Percentiles rank a stretch among this genome's conserved stretches.
Evolutionary conservation across 2,113 vertebrate species (phyloP).

Genomic region (Pelobates fuscus): DNA sequence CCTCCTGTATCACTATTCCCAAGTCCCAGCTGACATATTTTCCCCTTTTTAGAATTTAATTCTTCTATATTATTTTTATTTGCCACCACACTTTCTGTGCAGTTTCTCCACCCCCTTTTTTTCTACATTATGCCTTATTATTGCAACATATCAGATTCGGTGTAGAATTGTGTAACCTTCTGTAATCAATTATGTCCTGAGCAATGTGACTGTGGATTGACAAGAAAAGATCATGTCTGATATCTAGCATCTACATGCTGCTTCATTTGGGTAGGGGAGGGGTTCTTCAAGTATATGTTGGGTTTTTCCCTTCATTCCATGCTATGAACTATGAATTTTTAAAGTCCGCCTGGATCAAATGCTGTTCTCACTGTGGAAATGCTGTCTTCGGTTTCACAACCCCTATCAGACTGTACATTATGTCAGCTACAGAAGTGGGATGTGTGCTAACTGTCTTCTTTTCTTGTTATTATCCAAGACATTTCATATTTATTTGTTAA

Average conservation of each 20-base stretch:
- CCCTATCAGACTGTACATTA: neutral
- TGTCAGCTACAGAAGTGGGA: neutral
- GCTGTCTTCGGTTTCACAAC: neutral
- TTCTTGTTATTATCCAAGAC: conserved; percentile 26
- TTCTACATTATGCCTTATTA: conserved; percentile 39
- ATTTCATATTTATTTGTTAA: conserved; percentile 49
- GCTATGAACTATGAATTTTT: conserved; percentile 4
- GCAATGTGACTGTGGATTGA: conserved; percentile 23
- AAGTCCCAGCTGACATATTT: neutral
- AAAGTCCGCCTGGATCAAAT: conserved; percentile 2
- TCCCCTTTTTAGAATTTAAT: conserved; percentile 7
- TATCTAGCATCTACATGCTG: conserved; percentile 37
- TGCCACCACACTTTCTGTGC: conserved; percentile 14
- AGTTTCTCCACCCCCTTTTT: conserved; percentile 1
- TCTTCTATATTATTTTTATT: conserved; percentile 2
- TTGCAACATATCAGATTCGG: conserved; percentile 17
- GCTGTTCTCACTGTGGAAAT: conserved; percentile 30
- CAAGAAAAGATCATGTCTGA: neutral
- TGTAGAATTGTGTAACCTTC: conserved; percentile 10
- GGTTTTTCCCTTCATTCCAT: neutral
- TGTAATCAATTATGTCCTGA: conserved; percentile 16
- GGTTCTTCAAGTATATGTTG: neutral
- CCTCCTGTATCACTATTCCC: neutral
- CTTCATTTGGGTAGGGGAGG: conserved; percentile 7
- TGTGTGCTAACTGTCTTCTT: neutral